Evolutionary conservation across 1,140 invertebrate genomes (phyloP).

Genomic region (Tetramorium simillimum): DNA sequence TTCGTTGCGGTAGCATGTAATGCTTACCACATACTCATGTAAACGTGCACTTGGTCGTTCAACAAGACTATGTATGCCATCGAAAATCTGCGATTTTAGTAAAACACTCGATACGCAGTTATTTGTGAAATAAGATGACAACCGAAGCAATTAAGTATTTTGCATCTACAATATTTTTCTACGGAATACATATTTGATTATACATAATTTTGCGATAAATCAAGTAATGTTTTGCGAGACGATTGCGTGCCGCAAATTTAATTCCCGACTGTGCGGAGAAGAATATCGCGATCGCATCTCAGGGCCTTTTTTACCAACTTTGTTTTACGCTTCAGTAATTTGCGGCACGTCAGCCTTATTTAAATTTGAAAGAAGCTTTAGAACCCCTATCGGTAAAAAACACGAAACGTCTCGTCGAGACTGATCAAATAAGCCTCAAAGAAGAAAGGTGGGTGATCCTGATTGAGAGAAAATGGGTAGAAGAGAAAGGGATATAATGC

Average conservation of each 20-base stretch:
- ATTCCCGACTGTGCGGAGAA: background rate
- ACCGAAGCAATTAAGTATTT: background rate
- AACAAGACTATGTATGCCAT: background rate
- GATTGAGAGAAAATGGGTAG: slow-evolving; percentile 55
- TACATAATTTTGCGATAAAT: background rate
- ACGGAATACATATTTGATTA: background rate
- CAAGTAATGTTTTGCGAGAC: background rate
- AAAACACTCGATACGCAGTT: background rate
- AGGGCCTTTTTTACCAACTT: slow-evolving; percentile 19
- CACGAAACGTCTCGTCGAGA: slow-evolving; percentile 49
- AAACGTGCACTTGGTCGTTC: slow-evolving; percentile 19
- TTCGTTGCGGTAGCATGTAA: slow-evolving; percentile 34
- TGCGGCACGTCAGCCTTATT: slow-evolving; percentile 46
- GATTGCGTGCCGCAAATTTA: background rate
- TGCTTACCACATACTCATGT: slow-evolving; percentile 34
- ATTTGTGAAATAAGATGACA: background rate
- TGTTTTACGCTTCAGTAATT: slow-evolving; percentile 38
- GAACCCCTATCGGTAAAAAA: slow-evolving; percentile 47
- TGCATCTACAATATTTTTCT: background rate
- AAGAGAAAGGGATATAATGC: slow-evolving; percentile 24
- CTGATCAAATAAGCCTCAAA: slow-evolving; percentile 63
- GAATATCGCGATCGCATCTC: slow-evolving; percentile 7
- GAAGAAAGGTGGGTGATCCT: slow-evolving; percentile 2
- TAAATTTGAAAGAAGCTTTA: slow-evolving; percentile 55
- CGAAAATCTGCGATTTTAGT: background rate